Percentiles rank a stretch among this genome's conserved stretches.
phyloP scores from a whole-genome alignment of 2,888 invertebrate genomes.

The Plusia festucae region DNA sequence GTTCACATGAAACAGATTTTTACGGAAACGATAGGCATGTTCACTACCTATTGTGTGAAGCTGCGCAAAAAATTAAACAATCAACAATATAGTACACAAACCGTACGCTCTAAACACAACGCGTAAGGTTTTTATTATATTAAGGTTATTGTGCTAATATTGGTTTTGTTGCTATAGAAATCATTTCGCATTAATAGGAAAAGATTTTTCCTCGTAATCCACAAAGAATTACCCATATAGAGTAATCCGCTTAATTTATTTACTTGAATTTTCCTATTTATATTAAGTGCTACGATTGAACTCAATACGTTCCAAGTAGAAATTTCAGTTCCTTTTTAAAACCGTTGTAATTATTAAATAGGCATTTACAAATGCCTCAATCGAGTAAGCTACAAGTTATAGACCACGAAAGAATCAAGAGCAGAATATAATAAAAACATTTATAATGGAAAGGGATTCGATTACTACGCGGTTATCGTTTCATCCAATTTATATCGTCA shows the following conservation, averaged over 20 bases:
- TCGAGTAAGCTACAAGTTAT: background rate
- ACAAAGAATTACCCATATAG: background rate
- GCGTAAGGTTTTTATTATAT: conserved; percentile 11
- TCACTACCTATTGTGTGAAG: background rate
- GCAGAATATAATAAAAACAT: conserved; percentile 27
- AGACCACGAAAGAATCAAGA: conserved; percentile 5
- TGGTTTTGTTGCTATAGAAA: conserved; percentile 19
- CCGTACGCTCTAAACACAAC: conserved; percentile 1
- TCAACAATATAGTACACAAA: conserved; percentile 14
- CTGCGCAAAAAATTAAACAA: conserved; percentile 11
- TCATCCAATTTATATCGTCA: conserved; percentile 25
- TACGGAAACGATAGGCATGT: background rate
- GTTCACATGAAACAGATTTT: conserved; percentile 1
- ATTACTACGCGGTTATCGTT: conserved; percentile 27
- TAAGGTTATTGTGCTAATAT: conserved; percentile 20
- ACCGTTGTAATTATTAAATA: background rate
- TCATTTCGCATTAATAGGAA: too few species aligned
- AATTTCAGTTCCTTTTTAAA: background rate
- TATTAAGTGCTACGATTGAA: background rate
- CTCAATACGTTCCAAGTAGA: background rate
- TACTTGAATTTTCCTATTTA: background rate
- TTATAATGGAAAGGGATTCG: conserved; percentile 26
- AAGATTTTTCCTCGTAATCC: background rate
- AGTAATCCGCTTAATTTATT: background rate
- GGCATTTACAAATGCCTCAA: background rate